phyloP scores from a whole-genome alignment of 1,140 invertebrate species.

The Liolophura sinensis region DNA sequence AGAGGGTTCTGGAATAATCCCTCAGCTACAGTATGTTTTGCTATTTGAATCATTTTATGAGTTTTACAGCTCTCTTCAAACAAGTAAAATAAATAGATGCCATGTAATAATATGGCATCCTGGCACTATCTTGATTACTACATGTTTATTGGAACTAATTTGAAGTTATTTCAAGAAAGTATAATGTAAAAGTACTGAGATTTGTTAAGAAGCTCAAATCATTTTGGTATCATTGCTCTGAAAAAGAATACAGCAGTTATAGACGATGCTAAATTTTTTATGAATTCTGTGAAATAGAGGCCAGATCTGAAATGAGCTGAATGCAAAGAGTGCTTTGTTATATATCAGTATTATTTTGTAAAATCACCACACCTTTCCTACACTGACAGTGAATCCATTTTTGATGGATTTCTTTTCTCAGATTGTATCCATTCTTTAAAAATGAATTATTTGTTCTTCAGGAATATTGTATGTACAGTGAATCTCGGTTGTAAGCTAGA shows the following conservation, averaged over 20 bases:
- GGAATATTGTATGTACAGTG: constrained; percentile 90
- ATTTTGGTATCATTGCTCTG: not conserved
- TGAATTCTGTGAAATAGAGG: too few relatives aligned
- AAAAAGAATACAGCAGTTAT: too few relatives aligned
- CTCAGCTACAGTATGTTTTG: constrained; percentile 86
- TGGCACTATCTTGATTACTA: too few relatives aligned
- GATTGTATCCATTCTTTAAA: not conserved
- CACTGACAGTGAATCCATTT: not conserved
- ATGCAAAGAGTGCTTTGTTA: too few relatives aligned
- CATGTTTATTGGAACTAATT: not conserved
- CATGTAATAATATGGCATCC: not conserved
- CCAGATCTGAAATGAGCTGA: too few relatives aligned
- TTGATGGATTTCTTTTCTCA: not conserved
- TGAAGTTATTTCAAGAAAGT: not conserved
- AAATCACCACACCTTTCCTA: too few relatives aligned
- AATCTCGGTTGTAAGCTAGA: constrained; percentile 81
- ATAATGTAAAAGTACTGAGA: too few relatives aligned
- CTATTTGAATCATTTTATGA: not conserved
- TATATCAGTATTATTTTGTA: too few relatives aligned
- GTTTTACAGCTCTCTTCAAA: not conserved
- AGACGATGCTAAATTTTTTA: too few relatives aligned
- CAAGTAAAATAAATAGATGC: not conserved
- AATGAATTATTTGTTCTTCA: constrained; percentile 60
- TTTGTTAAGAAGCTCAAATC: too few relatives aligned
- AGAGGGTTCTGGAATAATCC: constrained; percentile 89